Evolutionary conservation across 2,888 invertebrate species (phyloP).

Genomic region (Hirtodrosophila cameraria): DNA sequence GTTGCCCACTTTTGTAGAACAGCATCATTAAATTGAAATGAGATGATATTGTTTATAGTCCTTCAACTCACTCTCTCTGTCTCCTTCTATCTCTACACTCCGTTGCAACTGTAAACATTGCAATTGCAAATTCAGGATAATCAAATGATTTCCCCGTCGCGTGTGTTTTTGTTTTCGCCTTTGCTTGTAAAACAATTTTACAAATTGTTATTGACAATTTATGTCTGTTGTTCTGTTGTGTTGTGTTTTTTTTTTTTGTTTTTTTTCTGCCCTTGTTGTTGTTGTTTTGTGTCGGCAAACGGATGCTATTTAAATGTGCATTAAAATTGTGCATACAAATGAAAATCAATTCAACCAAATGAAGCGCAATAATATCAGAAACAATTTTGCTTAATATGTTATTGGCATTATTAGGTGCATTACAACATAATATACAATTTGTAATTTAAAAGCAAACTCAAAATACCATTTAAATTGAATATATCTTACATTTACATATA

Average conservation of each 20-base stretch:
- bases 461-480: too few relatives aligned
- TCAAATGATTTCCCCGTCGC: conserved; percentile 48
- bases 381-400: conserved; percentile 35
- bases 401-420: conserved; percentile 41
- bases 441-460: too few relatives aligned
- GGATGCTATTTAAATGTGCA: conserved; percentile 50
- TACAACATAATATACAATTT: too few relatives aligned
- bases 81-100: not conserved
- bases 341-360: conserved; percentile 69
- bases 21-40: conserved; percentile 73
- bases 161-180: conserved; percentile 44
- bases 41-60: conserved; percentile 61
- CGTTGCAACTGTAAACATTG: conserved; percentile 59
- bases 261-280: not conserved
- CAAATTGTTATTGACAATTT: conserved; percentile 79
- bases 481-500: too few relatives aligned
- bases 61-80: not conserved
- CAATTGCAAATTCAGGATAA: conserved; percentile 59
- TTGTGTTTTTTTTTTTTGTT: conserved; percentile 5
- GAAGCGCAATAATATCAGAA: conserved; percentile 60
- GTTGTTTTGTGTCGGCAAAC: conserved; percentile 11
- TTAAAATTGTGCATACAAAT: conserved; percentile 55
- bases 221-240: conserved; percentile 48
- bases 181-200: conserved; percentile 66
- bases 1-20: conserved; percentile 37